Base-by-base conservation (phyloP, 1,140 invertebrate genomes). In the Bactericera cockerelli region DNA sequence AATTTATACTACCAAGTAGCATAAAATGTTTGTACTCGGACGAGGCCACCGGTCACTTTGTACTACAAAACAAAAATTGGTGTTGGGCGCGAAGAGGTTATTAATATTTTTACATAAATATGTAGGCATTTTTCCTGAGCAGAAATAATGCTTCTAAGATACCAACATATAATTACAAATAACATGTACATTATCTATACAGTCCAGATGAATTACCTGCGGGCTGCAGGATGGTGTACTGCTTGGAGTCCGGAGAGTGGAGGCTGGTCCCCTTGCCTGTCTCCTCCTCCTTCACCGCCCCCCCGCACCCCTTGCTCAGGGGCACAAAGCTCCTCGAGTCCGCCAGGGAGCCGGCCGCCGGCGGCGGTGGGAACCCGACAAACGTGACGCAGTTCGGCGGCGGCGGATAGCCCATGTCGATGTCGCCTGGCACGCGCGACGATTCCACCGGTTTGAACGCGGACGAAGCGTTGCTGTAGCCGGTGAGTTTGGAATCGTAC, bases 151-250 rank as follows among this genome's bases (percentile, higher is more conserved):
- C n/a, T n/a, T n/a, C n/a, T n/a, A n/a, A n/a, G n/a, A n/a, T n/a
- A n/a, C n/a, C n/a, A n/a, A n/a, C n/a, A n/a, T n/a, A n/a, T n/a
- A n/a, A n/a, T n/a, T n/a, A n/a, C n/a, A n/a, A n/a, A n/a, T n/a
- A n/a, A n/a, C n/a, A n/a, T n/a, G n/a, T n/a, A n/a, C n/a, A n/a
- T n/a, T n/a, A n/a, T n/a, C n/a, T n/a, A n/a, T n/a, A n/a, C n/a
- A n/a, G n/a, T n/a, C n/a, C n/a, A n/a, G n/a, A n/a, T n/a, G n/a
- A n/a, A n/a, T 49, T n/a, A 49, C 81, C 82, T 8, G 86, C 86
- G 1, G 86, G 86, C 67, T 89, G 87, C 16, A 89, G 72, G 55
- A 88, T 86, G 14, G 86, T 89, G 65, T 89, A 89, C 65, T 89
- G 86, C 70, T 87, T 79, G 61, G 73, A 74, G 59, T 79, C 79